Base-by-base conservation (phyloP, 1,140 invertebrate species). In the Bombus superbus region DNA sequence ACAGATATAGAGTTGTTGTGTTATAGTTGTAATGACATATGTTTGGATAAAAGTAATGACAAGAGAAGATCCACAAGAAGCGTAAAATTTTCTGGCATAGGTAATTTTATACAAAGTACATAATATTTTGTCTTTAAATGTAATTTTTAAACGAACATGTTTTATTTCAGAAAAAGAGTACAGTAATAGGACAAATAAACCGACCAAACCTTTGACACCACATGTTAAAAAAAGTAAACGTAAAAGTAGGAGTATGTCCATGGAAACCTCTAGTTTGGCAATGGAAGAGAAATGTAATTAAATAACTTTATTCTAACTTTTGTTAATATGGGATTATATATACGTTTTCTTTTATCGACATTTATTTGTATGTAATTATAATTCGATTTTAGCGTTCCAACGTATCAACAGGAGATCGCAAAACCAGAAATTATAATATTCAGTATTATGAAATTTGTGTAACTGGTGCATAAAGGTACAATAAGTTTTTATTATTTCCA, bases 161-260 rank as follows among this genome's bases (percentile, higher is more conserved):
- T 81, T 88, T 66, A 22, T 89, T 86, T 57, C 44, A 92, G 91
- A 35, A 13, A 85, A 85, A n/a, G 83, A 88, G 22, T 89, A 86
- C 28, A 86, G 71, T 1, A 81, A 2, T n/a, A 86, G 84, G 71
- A 13, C 28, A 22, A 79, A 89, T 66, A 92, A 92, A 87, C 72
- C 83, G 35, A 57, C 57, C 4, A 32, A 84, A 64, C 90, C 91
- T 68, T 72, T 83, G 80, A 93, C 91, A 62, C 92, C 92, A 4
- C 77, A 91, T 28, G 11, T 53, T 47, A 78, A 44, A 74, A 83
- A 73, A 13, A 89, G 40, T 42, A 89, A 83, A 53, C 82, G 59
- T 40, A 32, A 80, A 22, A 90, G 77, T 73, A 59, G 38, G 35
- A 80, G 35, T 11, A 35, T 38, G 42, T 10, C 18, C 15, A 18